These are phyloP conservation scores for Alosa sapidissima DNA, from an alignment of 2,797 vertebrate genomes.

Conservation along the genomic window DNA sequence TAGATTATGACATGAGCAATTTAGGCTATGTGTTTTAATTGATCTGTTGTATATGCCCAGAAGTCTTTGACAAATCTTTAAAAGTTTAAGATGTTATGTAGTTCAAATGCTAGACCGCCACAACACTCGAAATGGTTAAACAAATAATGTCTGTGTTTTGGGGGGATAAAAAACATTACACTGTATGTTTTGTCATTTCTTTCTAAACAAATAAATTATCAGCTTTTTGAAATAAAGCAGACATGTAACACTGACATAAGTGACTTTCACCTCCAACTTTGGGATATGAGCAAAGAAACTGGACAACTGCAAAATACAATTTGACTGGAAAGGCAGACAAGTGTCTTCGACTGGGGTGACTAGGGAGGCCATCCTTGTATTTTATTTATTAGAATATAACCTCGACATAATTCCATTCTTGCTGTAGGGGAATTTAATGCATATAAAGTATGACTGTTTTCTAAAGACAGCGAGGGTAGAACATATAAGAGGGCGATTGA, in stretches of 20 bases:
- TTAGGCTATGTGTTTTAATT: constrained; percentile 7
- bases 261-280: too few species aligned
- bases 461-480: not conserved
- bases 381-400: not conserved
- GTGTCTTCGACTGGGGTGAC: not conserved
- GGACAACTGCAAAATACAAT: not conserved
- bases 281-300: not conserved
- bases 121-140: not conserved
- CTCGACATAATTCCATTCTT: not conserved
- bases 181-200: not conserved
- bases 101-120: not conserved
- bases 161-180: not conserved
- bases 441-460: not conserved
- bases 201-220: not conserved
- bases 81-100: not conserved
- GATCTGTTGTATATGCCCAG: not conserved
- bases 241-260: not conserved
- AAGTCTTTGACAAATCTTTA: not conserved
- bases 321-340: not conserved
- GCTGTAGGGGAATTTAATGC: constrained; percentile 20
- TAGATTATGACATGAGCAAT: constrained; percentile 6
- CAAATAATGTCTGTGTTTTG: not conserved
- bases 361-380: not conserved
- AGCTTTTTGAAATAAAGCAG: not conserved
- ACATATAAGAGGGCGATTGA: not conserved